These are phyloP conservation scores for Agrilus planipennis DNA, from an alignment of 1,140 invertebrate genomes.

Conservation along the genomic window DNA sequence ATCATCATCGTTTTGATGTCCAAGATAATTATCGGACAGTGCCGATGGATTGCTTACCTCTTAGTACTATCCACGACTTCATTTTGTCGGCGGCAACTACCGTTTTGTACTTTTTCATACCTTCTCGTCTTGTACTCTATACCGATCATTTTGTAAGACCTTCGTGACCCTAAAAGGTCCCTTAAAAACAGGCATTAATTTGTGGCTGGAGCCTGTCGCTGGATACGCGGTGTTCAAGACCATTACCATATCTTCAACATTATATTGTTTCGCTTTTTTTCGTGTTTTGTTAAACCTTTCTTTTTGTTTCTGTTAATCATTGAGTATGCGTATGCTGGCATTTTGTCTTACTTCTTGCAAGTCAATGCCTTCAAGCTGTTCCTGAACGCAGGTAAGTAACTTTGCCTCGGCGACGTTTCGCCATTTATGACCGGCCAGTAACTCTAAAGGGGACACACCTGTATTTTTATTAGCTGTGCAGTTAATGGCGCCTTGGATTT, in stretches of 20 bases:
- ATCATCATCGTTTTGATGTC: no score
- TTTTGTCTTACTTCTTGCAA: no score
- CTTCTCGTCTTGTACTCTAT: constrained; percentile 16
- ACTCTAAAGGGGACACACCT: background rate
- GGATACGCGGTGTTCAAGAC: constrained; percentile 3
- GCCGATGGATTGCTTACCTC: no score
- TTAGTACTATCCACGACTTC: no score
- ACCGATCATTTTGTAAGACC: constrained; percentile 19
- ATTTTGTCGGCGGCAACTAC: no score
- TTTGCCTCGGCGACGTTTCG: no score
- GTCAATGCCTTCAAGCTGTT: no score
- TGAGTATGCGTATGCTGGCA: no score
- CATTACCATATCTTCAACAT: constrained; percentile 14
- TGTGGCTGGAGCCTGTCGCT: constrained; percentile 14
- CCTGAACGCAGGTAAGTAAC: no score
- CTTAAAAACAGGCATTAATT: constrained; percentile 15
- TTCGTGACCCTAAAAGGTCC: constrained; percentile 18
- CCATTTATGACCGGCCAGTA: no score
- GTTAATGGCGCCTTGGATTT: constrained; percentile 1
- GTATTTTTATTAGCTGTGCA: background rate
- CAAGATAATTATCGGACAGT: no score
- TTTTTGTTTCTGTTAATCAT: constrained; percentile 1
- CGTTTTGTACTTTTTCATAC: no score
- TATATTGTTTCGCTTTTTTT: constrained; percentile 9
- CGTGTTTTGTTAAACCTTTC: background rate